Percentiles rank a stretch among this genome's conserved stretches.
These are phyloP conservation scores for Ispidina picta DNA, from an alignment of 2,797 vertebrate species.

Conservation along the genomic window DNA sequence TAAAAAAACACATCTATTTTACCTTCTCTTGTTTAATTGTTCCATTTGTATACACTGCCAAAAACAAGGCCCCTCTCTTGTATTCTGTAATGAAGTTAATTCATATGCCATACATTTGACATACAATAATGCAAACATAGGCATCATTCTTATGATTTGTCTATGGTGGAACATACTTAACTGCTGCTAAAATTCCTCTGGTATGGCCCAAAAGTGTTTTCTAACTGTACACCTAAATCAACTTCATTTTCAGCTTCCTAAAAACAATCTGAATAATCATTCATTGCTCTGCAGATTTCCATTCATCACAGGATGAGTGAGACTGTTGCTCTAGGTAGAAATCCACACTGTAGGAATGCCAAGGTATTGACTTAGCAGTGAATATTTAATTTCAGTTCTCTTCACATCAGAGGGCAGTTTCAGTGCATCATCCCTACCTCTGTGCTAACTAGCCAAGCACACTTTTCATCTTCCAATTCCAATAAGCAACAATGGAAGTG, in stretches of 20 bases:
- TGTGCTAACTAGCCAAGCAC: background rate
- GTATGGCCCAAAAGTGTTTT: background rate
- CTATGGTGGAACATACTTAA: background rate
- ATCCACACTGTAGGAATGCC: background rate
- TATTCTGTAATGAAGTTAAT: background rate
- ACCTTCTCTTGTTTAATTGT: background rate
- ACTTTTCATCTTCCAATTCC: background rate
- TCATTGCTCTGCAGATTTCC: background rate
- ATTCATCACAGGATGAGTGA: background rate
- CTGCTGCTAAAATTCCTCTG: background rate
- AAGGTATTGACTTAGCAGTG: accelerated
- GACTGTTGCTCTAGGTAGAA: background rate
- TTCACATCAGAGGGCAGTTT: background rate
- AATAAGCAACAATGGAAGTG: background rate
- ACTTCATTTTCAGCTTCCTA: background rate
- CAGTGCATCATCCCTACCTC: background rate
- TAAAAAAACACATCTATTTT: background rate
- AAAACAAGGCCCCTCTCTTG: background rate
- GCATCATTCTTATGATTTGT: background rate
- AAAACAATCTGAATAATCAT: background rate
- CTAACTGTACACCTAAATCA: background rate
- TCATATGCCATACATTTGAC: background rate
- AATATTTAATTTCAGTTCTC: background rate
- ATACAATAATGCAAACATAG: background rate
- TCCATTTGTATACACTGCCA: background rate